Evolutionary conservation across 64 coral and sea anemone species (phyloP).

Genomic region (Hydrozoanthus tunicans): DNA sequence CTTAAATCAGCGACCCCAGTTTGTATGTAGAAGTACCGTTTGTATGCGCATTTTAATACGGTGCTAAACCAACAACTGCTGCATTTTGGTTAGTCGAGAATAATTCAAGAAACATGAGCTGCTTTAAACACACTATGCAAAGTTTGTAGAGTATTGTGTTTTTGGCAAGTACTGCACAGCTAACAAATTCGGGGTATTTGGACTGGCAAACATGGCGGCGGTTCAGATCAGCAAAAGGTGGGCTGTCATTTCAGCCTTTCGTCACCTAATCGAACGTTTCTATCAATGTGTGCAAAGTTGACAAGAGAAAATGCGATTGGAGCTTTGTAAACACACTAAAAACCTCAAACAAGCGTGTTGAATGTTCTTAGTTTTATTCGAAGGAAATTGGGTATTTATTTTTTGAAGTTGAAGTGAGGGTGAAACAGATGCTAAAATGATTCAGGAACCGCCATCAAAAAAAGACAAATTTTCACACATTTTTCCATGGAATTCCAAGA

Average conservation of each 20-base stretch:
- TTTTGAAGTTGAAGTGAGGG: slow-evolving; percentile 1
- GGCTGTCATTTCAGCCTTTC: slow-evolving; percentile 47
- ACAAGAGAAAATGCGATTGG: slow-evolving; percentile 37
- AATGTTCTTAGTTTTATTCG: slow-evolving; percentile 30
- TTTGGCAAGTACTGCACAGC: slow-evolving; percentile 57
- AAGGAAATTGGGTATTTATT: slow-evolving; percentile 7
- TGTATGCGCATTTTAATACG: slow-evolving; percentile 65
- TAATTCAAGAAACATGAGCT: slow-evolving; percentile 93
- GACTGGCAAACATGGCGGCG: slow-evolving; percentile 51
- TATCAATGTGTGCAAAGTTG: slow-evolving; percentile 37
- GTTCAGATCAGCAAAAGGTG: slow-evolving; percentile 2
- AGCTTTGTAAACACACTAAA: slow-evolving; percentile 54
- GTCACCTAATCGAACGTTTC: slow-evolving; percentile 62
- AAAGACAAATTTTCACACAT: slow-evolving; percentile 56
- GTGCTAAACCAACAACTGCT: slow-evolving; percentile 86
- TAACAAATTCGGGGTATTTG: slow-evolving; percentile 37
- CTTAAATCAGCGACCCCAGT: background rate
- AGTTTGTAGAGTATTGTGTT: slow-evolving; percentile 89
- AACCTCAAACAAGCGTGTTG: slow-evolving; percentile 49
- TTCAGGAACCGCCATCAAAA: slow-evolving; percentile 31
- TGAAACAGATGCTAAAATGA: slow-evolving; percentile 35
- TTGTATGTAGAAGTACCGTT: slow-evolving; percentile 5
- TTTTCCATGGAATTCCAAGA: slow-evolving; percentile 36
- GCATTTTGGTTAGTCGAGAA: slow-evolving; percentile 73
- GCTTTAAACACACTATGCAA: slow-evolving; percentile 88